Base-by-base conservation (phyloP, 1,140 invertebrate species). In the Meloidogyne exigua region DNA sequence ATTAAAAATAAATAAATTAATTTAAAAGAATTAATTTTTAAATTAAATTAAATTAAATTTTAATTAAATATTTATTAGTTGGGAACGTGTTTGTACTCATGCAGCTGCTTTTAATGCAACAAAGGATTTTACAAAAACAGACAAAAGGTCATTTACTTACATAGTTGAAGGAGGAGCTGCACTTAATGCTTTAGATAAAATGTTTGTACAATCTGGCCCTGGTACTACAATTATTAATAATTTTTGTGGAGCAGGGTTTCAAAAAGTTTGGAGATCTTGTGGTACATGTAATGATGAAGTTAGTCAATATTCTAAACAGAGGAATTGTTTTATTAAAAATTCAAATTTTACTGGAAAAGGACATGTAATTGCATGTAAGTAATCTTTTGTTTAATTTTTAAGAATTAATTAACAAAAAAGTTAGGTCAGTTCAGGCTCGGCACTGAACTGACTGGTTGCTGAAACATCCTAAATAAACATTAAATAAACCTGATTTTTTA, bases 121-220 rank as follows among this genome's bases (percentile, higher is more conserved):
- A 32, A 26, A 21, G 23, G 70, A 23, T 9, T 64, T 32, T 32
- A 32, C 21, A 42, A 70, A 26, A 70, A 28, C 36, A 49, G 44
- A n/a, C n/a, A 26, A 18, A 39, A 18, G n/a, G 11, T 3, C 70
- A 72, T 32, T 26, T 62, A 72, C 70, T n/a, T 44, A 26, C 18
- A 49, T 15, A 18, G 26, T 72, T 64, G n/a, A 72, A 18, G 70
- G 70, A 62, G 70, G 70, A 2, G 62, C 26, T 23, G 70, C 23
- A n/a, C 70, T 32, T 12, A 57, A 72, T 64, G 70, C 70, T 23
- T 26, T 39, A n/a, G 70, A 72, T 39, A 72, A 72, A 72, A 39
- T 72, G 9, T 72, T 72, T 28, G 39, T 72, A 11, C 70, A 72
- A n/a, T 39, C 26, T 28, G 70, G 70, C 44, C 26, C 70, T 12